A percentile compares a stretch with the other conserved stretches of the same genome.
Conservation (phyloP, 2,113 vertebrate species). For the Solea senegalensis region DNA sequence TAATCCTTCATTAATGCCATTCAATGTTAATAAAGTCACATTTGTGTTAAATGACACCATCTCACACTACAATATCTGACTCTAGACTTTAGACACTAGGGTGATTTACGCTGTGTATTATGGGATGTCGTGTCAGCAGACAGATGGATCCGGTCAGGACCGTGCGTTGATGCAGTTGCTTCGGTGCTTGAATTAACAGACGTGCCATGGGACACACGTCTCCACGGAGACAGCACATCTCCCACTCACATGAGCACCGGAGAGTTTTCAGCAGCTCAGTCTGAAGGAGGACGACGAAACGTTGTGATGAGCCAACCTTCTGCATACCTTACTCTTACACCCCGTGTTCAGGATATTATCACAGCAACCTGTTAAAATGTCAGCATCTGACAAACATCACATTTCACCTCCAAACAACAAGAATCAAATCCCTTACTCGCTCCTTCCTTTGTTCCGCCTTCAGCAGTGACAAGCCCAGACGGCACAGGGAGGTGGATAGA, state of each 20-base stretch:
- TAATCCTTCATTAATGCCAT: too few relatives aligned
- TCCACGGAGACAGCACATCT: slow-evolving; percentile 20
- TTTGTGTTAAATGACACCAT: too few relatives aligned
- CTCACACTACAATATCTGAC: too few relatives aligned
- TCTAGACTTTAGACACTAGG: too few relatives aligned
- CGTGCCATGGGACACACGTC: slow-evolving; percentile 23
- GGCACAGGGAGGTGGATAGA: slow-evolving; percentile 54
- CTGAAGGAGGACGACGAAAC: background rate
- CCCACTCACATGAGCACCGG: background rate
- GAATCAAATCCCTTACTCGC: slow-evolving; percentile 55
- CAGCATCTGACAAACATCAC: slow-evolving; percentile 49
- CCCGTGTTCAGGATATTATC: slow-evolving; percentile 18
- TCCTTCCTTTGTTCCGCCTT: slow-evolving; percentile 63
- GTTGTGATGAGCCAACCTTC: slow-evolving; percentile 24
- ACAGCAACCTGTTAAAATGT: slow-evolving; percentile 44
- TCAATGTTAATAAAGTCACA: too few relatives aligned
- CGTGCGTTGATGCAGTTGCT: slow-evolving; percentile 39
- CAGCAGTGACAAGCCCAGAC: slow-evolving; percentile 70
- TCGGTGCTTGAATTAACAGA: slow-evolving; percentile 45
- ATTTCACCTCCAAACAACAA: slow-evolving; percentile 52
- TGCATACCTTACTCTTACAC: slow-evolving; percentile 32
- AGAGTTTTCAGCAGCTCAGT: too few relatives aligned
- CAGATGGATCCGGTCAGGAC: slow-evolving; percentile 40
- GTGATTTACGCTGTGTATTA: too few relatives aligned
- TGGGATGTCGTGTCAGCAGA: background rate